Evolutionary conservation across 2,113 vertebrate genomes (phyloP).

Genomic region (Dasyurus viverrinus): DNA sequence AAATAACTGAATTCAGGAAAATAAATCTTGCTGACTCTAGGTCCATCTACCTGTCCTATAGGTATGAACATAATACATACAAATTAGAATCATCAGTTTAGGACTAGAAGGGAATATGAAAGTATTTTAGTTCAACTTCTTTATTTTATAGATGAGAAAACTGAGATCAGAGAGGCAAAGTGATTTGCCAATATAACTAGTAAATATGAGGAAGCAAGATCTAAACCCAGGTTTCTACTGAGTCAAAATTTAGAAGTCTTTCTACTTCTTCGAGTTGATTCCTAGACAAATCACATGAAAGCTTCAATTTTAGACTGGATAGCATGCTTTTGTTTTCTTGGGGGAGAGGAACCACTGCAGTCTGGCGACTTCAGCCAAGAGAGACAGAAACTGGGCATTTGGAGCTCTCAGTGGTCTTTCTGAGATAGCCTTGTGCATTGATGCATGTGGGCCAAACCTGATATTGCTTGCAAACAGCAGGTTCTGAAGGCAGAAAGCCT

Average conservation of each 20-base stretch:
- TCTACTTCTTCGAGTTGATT: not conserved
- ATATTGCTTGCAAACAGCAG: not conserved
- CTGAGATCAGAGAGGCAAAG: not conserved
- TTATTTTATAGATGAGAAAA: not conserved
- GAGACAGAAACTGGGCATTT: not conserved
- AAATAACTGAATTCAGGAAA: no score
- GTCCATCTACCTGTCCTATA: not conserved
- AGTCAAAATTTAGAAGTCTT: not conserved
- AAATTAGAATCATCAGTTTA: not conserved
- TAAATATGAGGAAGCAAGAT: not conserved
- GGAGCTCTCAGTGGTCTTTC: not conserved
- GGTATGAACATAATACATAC: not conserved
- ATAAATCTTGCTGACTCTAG: not conserved
- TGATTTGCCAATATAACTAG: not conserved
- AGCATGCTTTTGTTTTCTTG: not conserved
- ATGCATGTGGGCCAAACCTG: accelerated
- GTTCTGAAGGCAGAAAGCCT: not conserved
- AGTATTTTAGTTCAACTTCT: not conserved
- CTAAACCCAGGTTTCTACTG: not conserved
- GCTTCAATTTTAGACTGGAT: not conserved
- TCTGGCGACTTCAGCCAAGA: not conserved
- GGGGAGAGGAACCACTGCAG: not conserved
- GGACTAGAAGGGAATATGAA: not conserved
- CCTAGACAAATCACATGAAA: not conserved
- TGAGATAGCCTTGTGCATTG: not conserved